Conservation (phyloP, 2,797 vertebrate species). For the Cossypha caffra region DNA sequence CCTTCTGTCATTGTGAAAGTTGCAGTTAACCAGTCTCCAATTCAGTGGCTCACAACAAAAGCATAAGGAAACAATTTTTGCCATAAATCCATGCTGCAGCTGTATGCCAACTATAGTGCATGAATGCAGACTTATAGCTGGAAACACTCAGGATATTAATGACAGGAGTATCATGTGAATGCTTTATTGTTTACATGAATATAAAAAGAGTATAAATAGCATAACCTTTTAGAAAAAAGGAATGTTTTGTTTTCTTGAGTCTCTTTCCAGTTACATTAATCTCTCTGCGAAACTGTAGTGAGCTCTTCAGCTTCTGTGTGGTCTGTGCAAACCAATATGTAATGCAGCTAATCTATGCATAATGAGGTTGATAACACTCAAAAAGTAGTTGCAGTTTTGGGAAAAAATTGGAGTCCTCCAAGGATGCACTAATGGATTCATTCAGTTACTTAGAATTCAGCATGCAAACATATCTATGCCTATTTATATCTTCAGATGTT, state of each 20-base stretch:
- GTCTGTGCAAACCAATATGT: neutral
- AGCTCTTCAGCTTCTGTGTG: neutral
- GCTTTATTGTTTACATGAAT: neutral
- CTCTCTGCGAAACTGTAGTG: neutral
- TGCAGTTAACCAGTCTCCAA: neutral
- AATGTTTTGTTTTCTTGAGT: neutral
- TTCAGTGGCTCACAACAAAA: neutral
- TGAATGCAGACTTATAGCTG: neutral
- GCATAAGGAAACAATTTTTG: neutral
- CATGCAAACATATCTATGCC: neutral
- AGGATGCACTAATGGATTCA: slow-evolving; percentile 38
- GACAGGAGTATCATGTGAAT: neutral
- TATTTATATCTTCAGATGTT: slow-evolving; percentile 46
- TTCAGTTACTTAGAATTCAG: slow-evolving; percentile 36
- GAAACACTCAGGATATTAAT: neutral
- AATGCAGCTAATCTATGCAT: slow-evolving; percentile 22
- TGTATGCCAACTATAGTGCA: neutral
- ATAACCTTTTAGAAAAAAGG: neutral
- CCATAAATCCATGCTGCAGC: neutral
- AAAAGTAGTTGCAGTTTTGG: slow-evolving; percentile 14
- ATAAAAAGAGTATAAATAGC: neutral
- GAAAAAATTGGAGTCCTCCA: slow-evolving; percentile 27
- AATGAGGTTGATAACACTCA: slow-evolving; percentile 37
- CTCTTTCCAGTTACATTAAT: neutral
- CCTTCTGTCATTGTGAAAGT: neutral